These are phyloP conservation scores for Chrysochloris asiatica DNA, from an alignment of 2,113 vertebrate species.

Conservation along the genomic window DNA sequence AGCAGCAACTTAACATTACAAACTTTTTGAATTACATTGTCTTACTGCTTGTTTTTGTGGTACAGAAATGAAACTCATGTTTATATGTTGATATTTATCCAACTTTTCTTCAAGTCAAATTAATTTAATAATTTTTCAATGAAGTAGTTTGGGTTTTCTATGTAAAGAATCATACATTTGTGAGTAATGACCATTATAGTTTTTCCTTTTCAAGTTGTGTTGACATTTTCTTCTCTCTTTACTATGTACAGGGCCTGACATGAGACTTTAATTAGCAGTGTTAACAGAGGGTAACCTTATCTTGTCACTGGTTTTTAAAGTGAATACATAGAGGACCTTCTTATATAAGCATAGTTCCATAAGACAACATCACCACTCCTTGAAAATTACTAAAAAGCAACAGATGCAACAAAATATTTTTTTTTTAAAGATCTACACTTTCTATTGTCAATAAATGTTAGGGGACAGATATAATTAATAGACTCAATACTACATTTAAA, in stretches of 20 bases:
- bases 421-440: not conserved
- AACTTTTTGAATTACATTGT: slow-evolving; percentile 41
- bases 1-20: no score
- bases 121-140: slow-evolving; percentile 60
- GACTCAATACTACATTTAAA: not conserved
- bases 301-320: slow-evolving; percentile 26
- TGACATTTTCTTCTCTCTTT: not conserved
- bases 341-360: not conserved
- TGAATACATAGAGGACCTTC: not conserved
- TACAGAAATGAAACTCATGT: not conserved
- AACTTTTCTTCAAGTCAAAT: not conserved
- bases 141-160: slow-evolving; percentile 35
- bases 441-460: slow-evolving; percentile 15
- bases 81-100: slow-evolving; percentile 5
- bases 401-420: not conserved
- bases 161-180: not conserved
- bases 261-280: slow-evolving; percentile 30
- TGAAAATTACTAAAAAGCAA: slow-evolving; percentile 41
- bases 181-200: slow-evolving; percentile 2
- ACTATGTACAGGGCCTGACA: not conserved
- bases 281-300: not conserved
- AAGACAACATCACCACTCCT: not conserved
- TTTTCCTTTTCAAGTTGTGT: slow-evolving; percentile 23
- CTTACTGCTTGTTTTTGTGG: slow-evolving; percentile 19
- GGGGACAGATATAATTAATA: not conserved